These are phyloP conservation scores for Cephalopachus bancanus DNA, from an alignment of 2,797 vertebrate species.

Conservation along the genomic window DNA sequence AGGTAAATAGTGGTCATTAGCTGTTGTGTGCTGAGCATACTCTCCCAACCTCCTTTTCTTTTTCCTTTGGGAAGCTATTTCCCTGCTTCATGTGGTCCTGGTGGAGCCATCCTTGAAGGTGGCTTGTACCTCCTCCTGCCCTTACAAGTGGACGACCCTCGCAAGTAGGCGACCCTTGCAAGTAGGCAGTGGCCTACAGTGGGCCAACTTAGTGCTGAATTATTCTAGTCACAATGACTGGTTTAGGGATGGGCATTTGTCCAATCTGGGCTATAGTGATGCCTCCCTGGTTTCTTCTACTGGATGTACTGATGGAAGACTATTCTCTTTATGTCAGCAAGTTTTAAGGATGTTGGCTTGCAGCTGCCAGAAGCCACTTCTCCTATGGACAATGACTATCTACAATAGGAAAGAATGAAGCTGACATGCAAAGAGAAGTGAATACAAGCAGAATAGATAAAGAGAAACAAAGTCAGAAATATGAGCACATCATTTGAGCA, in stretches of 20 bases:
- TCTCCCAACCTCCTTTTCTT: background rate
- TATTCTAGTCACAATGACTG: background rate
- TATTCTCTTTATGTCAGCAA: background rate
- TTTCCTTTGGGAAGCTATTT: background rate
- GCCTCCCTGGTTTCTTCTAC: background rate
- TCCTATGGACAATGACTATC: background rate
- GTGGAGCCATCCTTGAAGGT: background rate
- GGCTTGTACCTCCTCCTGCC: background rate
- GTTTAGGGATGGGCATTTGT: background rate
- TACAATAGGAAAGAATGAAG: background rate
- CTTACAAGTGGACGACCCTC: background rate
- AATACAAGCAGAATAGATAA: background rate
- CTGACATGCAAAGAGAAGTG: background rate
- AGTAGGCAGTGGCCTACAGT: background rate
- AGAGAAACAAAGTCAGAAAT: conserved; percentile 33
- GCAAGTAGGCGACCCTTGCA: no score
- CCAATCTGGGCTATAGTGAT: background rate
- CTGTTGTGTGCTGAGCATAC: background rate
- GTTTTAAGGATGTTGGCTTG: background rate
- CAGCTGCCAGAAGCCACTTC: background rate
- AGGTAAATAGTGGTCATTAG: background rate
- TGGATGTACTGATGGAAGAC: background rate
- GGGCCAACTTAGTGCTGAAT: background rate
- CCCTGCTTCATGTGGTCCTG: background rate
- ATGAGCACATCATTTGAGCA: background rate